phyloP scores from a whole-genome alignment of 2,888 invertebrate species.

The Bombyx huttoni region DNA sequence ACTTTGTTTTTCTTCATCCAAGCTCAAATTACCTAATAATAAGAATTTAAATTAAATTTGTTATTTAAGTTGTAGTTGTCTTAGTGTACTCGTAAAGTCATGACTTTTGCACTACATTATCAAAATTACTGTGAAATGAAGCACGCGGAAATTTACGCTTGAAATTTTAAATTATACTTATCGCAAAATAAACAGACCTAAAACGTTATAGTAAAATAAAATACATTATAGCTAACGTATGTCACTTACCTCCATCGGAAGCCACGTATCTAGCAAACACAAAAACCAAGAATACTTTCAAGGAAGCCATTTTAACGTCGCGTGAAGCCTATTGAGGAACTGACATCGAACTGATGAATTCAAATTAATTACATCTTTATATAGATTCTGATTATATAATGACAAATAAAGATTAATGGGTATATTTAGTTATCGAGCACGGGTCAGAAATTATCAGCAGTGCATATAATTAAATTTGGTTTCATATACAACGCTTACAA shows the following conservation, averaged over 20 bases:
- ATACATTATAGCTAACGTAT: background rate
- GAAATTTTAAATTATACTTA: too few species aligned
- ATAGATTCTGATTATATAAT: background rate
- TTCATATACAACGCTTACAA: too few species aligned
- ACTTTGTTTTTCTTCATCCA: too few species aligned
- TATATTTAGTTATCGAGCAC: constrained; percentile 3
- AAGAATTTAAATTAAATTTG: too few species aligned
- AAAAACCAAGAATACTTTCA: constrained; percentile 7
- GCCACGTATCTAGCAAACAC: constrained; percentile 3
- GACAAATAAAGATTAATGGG: background rate
- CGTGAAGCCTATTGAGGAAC: constrained; percentile 1
- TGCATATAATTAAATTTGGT: constrained; percentile 4
- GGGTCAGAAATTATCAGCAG: constrained; percentile 12
- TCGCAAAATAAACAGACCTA: too few species aligned
- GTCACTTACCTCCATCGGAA: constrained; percentile 3
- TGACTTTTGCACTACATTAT: too few species aligned
- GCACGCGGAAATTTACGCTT: too few species aligned
- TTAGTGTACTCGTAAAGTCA: too few species aligned
- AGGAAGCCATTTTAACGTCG: background rate
- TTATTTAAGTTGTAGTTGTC: too few species aligned
- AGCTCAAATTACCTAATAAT: too few species aligned
- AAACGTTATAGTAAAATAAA: background rate
- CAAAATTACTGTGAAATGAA: too few species aligned
- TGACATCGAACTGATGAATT: background rate
- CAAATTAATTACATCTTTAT: background rate